A percentile compares a stretch with the other conserved stretches of the same genome.
phyloP scores from a whole-genome alignment of 2,888 invertebrate species.

The Parapristionchus giblindavisi region DNA sequence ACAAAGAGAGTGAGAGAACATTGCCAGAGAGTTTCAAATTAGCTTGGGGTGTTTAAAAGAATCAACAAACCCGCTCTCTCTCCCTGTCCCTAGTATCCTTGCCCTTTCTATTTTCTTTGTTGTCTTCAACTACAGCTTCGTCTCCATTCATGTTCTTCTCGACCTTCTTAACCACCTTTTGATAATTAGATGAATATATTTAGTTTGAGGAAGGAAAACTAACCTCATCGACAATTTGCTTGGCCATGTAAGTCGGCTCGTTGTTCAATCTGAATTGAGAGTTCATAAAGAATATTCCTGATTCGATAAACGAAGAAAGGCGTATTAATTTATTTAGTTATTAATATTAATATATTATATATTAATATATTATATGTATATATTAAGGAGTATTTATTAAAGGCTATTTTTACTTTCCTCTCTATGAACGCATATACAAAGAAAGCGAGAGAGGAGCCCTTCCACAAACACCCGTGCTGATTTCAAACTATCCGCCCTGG shows the following conservation, averaged over 20 bases:
- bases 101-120: constrained; percentile 18
- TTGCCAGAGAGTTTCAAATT: too few species aligned
- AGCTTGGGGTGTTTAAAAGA: too few species aligned
- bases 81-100: too few species aligned
- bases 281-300: background rate
- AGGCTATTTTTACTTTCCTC: too few species aligned
- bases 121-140: too few species aligned
- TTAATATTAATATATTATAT: background rate
- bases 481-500: too few species aligned
- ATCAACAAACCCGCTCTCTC: too few species aligned
- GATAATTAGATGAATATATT: background rate
- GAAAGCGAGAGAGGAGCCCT: too few species aligned
- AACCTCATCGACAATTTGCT: constrained; percentile 32
- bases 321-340: background rate
- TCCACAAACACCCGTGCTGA: too few species aligned
- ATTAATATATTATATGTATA: background rate
- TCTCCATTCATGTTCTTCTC: constrained; percentile 11
- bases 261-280: constrained; percentile 17
- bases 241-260: constrained; percentile 17
- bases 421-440: too few species aligned
- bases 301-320: background rate
- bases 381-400: too few species aligned
- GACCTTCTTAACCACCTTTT: background rate
- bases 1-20: too few species aligned
- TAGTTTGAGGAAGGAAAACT: background rate